phyloP scores from a whole-genome alignment of 2,888 invertebrate species.

The Nomada goodeniana region DNA sequence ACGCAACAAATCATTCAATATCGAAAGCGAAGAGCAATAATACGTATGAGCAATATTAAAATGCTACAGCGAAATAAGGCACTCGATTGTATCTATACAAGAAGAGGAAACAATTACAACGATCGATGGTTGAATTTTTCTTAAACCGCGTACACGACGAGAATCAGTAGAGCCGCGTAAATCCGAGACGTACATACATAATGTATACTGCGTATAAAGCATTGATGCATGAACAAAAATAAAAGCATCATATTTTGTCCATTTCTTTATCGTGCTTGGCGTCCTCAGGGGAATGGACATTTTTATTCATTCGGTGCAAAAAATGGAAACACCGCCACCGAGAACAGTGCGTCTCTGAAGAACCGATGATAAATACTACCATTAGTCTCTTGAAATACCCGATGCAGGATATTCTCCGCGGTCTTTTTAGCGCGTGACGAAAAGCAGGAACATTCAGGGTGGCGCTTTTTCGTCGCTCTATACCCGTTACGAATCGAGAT shows the following conservation, averaged over 20 bases:
- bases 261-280: conserved; percentile 14
- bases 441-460: conserved; percentile 49
- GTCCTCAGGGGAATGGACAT: conserved; percentile 25
- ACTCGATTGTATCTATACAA: too few relatives aligned
- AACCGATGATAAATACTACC: conserved; percentile 62
- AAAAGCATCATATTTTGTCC: conserved; percentile 30
- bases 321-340: conserved; percentile 26
- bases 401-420: conserved; percentile 52
- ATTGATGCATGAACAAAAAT: not conserved
- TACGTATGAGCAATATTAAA: too few relatives aligned
- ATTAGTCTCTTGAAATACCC: conserved; percentile 52
- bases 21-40: too few relatives aligned
- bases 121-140: too few relatives aligned
- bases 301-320: conserved; percentile 55
- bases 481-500: conserved; percentile 19
- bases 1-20: too few relatives aligned
- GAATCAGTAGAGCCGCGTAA: not conserved
- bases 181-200: not conserved
- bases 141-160: too few relatives aligned
- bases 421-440: conserved; percentile 35
- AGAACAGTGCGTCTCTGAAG: conserved; percentile 42
- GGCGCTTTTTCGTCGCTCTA: conserved; percentile 8
- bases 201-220: not conserved
- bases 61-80: too few relatives aligned
- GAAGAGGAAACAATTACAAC: too few relatives aligned